These are phyloP conservation scores for Agelas oroides DNA, from an alignment of 37 sponge, comb jelly and placozoan species.

Conservation along the genomic window DNA sequence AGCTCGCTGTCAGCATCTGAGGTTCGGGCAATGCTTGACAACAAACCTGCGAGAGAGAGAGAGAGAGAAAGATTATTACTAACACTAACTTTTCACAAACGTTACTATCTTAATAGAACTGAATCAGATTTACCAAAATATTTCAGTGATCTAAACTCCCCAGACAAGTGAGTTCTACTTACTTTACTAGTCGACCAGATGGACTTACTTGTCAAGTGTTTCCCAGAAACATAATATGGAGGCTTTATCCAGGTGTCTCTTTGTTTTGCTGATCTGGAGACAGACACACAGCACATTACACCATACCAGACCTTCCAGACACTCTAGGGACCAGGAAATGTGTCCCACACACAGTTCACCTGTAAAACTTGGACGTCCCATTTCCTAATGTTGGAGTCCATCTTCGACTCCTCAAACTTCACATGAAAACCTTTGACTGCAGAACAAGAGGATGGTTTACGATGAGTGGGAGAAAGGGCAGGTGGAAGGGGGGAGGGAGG, in stretches of 20 bases:
- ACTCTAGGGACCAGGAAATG: neutral
- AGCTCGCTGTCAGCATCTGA: conserved; percentile 63
- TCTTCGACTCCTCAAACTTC: conserved; percentile 80
- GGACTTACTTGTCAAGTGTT: conserved; percentile 84
- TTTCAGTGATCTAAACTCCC: no score
- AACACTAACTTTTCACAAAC: no score
- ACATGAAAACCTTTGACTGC: conserved; percentile 92
- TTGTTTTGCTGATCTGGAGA: conserved; percentile 80
- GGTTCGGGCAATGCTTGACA: conserved; percentile 70
- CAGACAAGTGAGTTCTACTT: no score
- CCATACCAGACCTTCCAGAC: no score
- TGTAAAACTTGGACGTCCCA: conserved; percentile 93
- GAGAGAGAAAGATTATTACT: neutral
- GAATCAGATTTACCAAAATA: no score
- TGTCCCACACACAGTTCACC: conserved; percentile 33
- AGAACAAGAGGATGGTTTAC: neutral
- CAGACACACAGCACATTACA: neutral
- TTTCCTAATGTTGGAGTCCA: conserved; percentile 89
- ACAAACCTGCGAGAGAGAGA: conserved; percentile 70
- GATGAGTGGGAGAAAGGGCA: neutral
- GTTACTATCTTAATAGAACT: no score
- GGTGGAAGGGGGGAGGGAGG: neutral
- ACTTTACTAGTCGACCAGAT: no score
- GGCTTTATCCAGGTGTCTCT: conserved; percentile 92
- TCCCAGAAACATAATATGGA: conserved; percentile 94